These are phyloP conservation scores for Tetraneura akinire DNA, from an alignment of 1,140 invertebrate species.

Conservation along the genomic window DNA sequence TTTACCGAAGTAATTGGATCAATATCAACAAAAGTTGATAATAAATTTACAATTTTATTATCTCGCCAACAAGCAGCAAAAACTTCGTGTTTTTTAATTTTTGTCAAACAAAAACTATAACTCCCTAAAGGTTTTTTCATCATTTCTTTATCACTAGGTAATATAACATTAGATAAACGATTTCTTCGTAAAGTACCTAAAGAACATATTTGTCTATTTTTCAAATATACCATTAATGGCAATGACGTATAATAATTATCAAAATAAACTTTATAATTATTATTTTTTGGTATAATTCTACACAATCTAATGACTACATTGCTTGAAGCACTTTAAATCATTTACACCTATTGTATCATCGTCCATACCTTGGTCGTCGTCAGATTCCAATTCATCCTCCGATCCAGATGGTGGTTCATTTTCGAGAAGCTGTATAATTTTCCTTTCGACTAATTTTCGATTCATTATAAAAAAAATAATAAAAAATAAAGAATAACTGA, in stretches of 20 bases:
- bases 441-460: no score
- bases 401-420: no score
- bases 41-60: not conserved
- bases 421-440: no score
- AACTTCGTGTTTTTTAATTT: not conserved
- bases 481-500: no score
- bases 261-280: conserved; percentile 10
- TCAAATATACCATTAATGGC: conserved; percentile 11
- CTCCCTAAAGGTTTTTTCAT: conserved; percentile 4
- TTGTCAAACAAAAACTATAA: not conserved
- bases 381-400: no score
- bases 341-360: no score
- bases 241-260: conserved; percentile 20
- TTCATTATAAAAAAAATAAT: no score
- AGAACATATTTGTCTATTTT: conserved; percentile 3
- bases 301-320: conserved; percentile 11
- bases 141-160: not conserved
- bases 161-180: not conserved
- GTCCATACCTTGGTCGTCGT: no score
- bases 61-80: not conserved
- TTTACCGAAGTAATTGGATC: not conserved
- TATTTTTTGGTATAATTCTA: conserved; percentile 13
- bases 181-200: conserved; percentile 10
- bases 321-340: no score
- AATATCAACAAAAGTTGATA: conserved; percentile 5